Percentiles rank a stretch among this genome's conserved stretches.
These are phyloP conservation scores for Carlito syrichta DNA, from an alignment of 2,113 vertebrate species.

Conservation along the genomic window DNA sequence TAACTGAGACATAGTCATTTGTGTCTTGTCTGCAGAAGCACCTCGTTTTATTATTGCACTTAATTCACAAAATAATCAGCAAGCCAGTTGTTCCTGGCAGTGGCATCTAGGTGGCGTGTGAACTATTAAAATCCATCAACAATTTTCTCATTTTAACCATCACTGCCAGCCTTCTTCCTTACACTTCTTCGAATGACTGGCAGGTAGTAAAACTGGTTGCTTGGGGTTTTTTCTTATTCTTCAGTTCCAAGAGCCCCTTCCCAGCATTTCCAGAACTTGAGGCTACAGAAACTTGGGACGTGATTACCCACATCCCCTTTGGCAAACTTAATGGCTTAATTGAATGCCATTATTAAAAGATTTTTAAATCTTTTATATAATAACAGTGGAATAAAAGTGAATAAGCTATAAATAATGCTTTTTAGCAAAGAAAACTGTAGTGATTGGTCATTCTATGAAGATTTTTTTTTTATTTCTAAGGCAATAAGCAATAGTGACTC, in stretches of 20 bases:
- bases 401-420: slow-evolving; percentile 52
- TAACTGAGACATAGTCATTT: background rate
- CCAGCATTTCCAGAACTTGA: slow-evolving; percentile 64
- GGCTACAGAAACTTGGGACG: background rate
- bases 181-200: background rate
- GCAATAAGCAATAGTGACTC: background rate
- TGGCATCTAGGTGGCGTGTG: background rate
- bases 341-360: slow-evolving; percentile 58
- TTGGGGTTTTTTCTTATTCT: background rate
- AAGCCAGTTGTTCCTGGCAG: background rate
- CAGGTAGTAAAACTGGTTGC: background rate
- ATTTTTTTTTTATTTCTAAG: background rate
- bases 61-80: background rate
- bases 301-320: slow-evolving; percentile 21
- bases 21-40: background rate
- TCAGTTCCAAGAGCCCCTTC: too few species aligned
- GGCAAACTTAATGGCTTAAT: slow-evolving; percentile 63
- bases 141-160: background rate
- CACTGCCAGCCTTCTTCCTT: background rate
- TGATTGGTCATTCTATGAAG: slow-evolving; percentile 39
- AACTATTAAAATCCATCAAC: background rate
- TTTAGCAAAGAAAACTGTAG: slow-evolving; percentile 40
- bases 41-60: background rate
- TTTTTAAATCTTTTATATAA: slow-evolving; percentile 32
- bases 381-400: slow-evolving; percentile 47